These are phyloP conservation scores for Miniopterus natalensis DNA, from an alignment of 2,113 vertebrate genomes.

Conservation along the genomic window DNA sequence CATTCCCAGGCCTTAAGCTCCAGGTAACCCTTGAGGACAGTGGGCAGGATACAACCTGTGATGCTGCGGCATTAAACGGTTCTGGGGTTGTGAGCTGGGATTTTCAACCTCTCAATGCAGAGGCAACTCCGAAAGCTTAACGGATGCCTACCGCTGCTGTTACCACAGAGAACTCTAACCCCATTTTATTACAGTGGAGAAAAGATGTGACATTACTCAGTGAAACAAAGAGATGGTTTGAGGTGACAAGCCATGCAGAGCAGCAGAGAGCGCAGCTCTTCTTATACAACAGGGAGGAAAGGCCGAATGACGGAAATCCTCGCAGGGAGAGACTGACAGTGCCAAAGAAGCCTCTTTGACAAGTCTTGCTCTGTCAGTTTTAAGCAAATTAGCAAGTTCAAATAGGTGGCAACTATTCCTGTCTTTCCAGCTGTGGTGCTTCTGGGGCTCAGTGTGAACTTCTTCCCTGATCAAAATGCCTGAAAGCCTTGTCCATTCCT, in stretches of 20 bases:
- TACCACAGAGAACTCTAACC: not conserved
- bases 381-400: constrained; percentile 76
- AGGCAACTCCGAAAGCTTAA: not conserved
- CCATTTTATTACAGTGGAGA: not conserved
- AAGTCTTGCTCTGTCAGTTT: constrained; percentile 65
- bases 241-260: not conserved
- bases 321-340: constrained; percentile 44
- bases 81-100: not conserved
- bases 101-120: not conserved
- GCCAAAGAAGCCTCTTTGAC: constrained; percentile 64
- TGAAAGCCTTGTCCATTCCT: constrained; percentile 14
- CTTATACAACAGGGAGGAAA: constrained; percentile 32
- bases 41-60: rapidly evolving
- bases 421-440: constrained; percentile 68
- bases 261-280: not conserved
- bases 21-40: not conserved
- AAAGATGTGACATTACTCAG: not conserved
- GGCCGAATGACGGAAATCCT: constrained; percentile 58
- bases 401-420: constrained; percentile 48
- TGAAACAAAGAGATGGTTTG: constrained; percentile 63
- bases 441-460: constrained; percentile 49
- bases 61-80: rapidly evolving
- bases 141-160: not conserved
- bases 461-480: constrained; percentile 60
- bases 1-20: not conserved